Evolutionary conservation across 2,888 invertebrate species (phyloP).

Genomic region (Noctua janthina): DNA sequence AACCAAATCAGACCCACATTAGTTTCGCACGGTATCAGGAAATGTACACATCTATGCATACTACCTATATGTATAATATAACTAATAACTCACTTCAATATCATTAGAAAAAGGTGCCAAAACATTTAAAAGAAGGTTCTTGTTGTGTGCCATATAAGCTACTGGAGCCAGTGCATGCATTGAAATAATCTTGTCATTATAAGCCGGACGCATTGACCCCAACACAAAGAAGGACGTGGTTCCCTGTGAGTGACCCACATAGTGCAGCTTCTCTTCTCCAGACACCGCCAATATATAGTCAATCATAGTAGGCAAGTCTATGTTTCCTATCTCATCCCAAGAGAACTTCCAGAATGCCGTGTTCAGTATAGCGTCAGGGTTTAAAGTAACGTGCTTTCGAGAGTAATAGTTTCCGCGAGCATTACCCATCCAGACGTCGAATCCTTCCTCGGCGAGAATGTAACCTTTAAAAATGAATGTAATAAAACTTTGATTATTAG

Average conservation of each 20-base stretch:
- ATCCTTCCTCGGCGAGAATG: constrained; percentile 92
- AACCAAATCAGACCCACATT: background rate
- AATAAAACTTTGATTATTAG: background rate
- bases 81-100: constrained; percentile 79
- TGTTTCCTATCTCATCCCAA: constrained; percentile 95
- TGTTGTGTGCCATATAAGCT: constrained; percentile 91
- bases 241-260: constrained; percentile 94
- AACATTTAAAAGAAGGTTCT: constrained; percentile 84
- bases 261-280: constrained; percentile 91
- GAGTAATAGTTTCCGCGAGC: constrained; percentile 93
- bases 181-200: constrained; percentile 92
- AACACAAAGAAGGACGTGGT: constrained; percentile 93
- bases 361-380: constrained; percentile 80
- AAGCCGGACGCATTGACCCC: constrained; percentile 91
- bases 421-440: constrained; percentile 96
- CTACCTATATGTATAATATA: background rate
- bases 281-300: constrained; percentile 92
- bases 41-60: background rate
- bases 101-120: constrained; percentile 83
- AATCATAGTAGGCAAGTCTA: constrained; percentile 95
- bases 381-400: constrained; percentile 87
- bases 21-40: background rate
- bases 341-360: constrained; percentile 92
- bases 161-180: constrained; percentile 93
- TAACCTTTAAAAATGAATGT: constrained; percentile 76